Evolutionary conservation across 2,797 vertebrate genomes (phyloP), one percentile per base, ranked within the genome.

Genomic region (Crax fasciolata): DNA sequence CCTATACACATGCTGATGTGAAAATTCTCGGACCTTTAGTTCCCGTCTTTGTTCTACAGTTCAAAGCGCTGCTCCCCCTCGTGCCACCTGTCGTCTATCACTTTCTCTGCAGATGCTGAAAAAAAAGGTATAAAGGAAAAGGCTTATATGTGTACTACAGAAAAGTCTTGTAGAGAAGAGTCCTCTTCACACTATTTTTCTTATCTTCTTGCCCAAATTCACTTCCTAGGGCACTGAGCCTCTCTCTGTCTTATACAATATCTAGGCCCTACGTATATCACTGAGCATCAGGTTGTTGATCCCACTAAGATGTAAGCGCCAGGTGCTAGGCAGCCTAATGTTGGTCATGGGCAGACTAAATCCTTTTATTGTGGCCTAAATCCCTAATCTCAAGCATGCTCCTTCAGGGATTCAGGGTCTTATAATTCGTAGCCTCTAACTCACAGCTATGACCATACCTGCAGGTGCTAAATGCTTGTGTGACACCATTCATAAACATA

Each of bases 81-180:
- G 35, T 35, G 35, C 35, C 35, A 35, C 35, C 35, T 35, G 35
- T 35, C 35, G 7, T 35, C 35, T 35, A 35, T 35, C 35, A 35
- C 35, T 35, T 79, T 63, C 62, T 72, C 25, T 23, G 13, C 9
- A 79, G 46, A 58, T 27, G 44, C 19, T 51, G 17, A 5, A 5
- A 23, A 6, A 11, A 27, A 15, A 13, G 2, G 7, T 15, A 13
- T 13, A 49, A 52, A n/a, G 21, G 59, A 57, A 82, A 68, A 7
- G 18, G 8, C 18, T 71, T 41, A 54, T 24, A n/a, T 21, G 25
- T 0, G 0, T 24, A 20, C 21, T 59, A 11, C 39, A 80, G 48
- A 24, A 83, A 77, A 67, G 5, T 10, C 7, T 46, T 46, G 21
- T 27, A 39, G 13, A 70, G 27, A 52, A 23, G 19, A 14, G 19